These are phyloP conservation scores for Nerophis lumbriciformis DNA, from an alignment of 2,113 vertebrate species.

Conservation along the genomic window DNA sequence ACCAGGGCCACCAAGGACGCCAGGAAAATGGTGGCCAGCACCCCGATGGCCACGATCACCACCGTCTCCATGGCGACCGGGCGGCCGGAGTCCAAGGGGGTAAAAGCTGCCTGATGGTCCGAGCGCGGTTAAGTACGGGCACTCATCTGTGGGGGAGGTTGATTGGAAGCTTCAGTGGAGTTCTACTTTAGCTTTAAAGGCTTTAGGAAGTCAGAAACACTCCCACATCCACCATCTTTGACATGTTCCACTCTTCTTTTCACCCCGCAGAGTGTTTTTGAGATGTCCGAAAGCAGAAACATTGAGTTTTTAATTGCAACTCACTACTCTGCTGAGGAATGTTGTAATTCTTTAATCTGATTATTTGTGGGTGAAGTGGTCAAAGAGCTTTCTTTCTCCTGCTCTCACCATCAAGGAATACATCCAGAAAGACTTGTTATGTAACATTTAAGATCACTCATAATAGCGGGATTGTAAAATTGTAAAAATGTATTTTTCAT, in stretches of 20 bases:
- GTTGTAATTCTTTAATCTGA: constrained; percentile 72
- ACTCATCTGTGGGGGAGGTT: constrained; percentile 57
- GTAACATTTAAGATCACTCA: too few species aligned
- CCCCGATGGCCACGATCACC: constrained; percentile 93
- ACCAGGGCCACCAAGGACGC: constrained; percentile 90
- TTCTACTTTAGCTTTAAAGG: too few species aligned
- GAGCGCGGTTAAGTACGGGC: constrained; percentile 22
- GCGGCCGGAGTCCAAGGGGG: constrained; percentile 1
- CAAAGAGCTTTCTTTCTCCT: constrained; percentile 44
- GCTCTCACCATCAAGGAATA: too few species aligned
- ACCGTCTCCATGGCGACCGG: constrained; percentile 86
- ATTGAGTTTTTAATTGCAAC: background rate
- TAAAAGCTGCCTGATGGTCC: constrained; percentile 14
- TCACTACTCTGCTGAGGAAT: constrained; percentile 50
- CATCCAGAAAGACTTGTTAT: too few species aligned
- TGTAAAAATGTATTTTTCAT: too few species aligned
- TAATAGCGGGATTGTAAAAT: too few species aligned
- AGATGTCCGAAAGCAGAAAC: too few species aligned
- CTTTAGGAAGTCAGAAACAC: too few species aligned
- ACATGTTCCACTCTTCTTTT: background rate
- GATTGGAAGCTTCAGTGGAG: background rate
- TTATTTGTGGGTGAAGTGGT: constrained; percentile 53
- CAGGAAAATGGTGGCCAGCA: constrained; percentile 93
- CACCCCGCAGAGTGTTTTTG: too few species aligned
- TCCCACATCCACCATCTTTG: too few species aligned